Base-by-base conservation (phyloP, 2,888 invertebrate genomes). In the Thymelicus lineola region DNA sequence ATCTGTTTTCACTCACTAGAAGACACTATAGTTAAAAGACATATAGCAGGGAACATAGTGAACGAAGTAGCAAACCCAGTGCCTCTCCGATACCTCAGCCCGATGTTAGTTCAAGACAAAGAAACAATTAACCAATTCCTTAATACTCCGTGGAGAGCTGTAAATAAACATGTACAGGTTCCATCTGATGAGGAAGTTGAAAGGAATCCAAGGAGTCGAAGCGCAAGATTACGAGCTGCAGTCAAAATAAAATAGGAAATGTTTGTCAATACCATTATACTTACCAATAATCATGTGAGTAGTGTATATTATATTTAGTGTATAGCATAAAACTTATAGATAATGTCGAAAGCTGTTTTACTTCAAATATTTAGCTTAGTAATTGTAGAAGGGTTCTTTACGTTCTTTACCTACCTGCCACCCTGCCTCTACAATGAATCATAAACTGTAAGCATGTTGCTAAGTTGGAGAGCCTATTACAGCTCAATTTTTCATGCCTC, bases 1-100 rank as follows among this genome's bases (percentile, higher is more conserved):
- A 95, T 99, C 53, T 96, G 98, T 14, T 99, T 99, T 86, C 98
- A 99, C 89, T 98, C 98, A 0, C 91, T 98, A 35, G 98, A 99
- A 94, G 99, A 99, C 85, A 97, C 97, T 0, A 97, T 99, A 74
- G 97, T 99, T 0, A 99, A 99, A 85, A 94, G 98, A 10, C 98
- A 98, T 86, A 94, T 99, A 28, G 94, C 95, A 69, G 97, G 97
- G 0, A 96, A 97, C 82, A 93, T 97, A 53, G 93, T 96, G 28
- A 96, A 97, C 81, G 96, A 96, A 77, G 88, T 95, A 6, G 95
- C 96, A 0, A 97, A 96, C 86, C 95, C 95, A 1, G 83, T 97
- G 15, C 96, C 97, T 0, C 87, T 97, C 48, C 97, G 96, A 80
- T 97, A 96, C 80, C 90, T 94, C 14, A 96, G 95, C 82, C 95